Base-by-base conservation (phyloP, 2,113 vertebrate species). In the Phalacrocorax carbo region DNA sequence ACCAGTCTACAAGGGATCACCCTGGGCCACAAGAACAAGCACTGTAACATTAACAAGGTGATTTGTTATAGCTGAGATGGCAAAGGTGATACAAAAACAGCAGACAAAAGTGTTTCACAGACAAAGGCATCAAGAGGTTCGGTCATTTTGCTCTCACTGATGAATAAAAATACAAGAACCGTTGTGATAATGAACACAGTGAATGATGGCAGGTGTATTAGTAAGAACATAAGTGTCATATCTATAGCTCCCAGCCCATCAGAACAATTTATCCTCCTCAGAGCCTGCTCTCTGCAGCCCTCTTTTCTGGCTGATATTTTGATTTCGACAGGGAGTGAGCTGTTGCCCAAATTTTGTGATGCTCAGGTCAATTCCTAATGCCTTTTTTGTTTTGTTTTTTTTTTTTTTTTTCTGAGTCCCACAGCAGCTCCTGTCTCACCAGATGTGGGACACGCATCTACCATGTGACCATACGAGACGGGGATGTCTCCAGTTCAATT, bases 41-140 rank as follows among this genome's bases (percentile, higher is more conserved):
- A 70, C 48, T 78, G 91, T 88, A 95, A 95, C 93, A 96, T 97
- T 96, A 97, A 94, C 94, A 97, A 95, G 96, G 93, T 97, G 97
- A 97, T 95, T 97, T 96, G 94, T 96, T 96, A 96, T 85, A 93
- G 93, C 96, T 94, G 75, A 1, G 14, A 94, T 95, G 94, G 93
- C 94, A 97, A 97, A 97, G 95, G 95, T 96, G 95, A 97, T 93
- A 80, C 84, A 93, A 97, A 97, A 96, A 80, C 90, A 96, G 92
- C 96, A 97, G 95, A 95, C 93, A 94, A 90, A 94, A 93, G 93
- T 94, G 94, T 94, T 88, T 92, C 58, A 11, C 93, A 95, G 94
- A 95, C 89, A 87, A 94, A 97, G 60, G 90, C 76, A 90, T 95
- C 38, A 40, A 85, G 86, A 96, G 90, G 83, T 73, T 83, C 19